Base-by-base conservation (phyloP, 2,113 vertebrate genomes). In the Calidris pugnax region DNA sequence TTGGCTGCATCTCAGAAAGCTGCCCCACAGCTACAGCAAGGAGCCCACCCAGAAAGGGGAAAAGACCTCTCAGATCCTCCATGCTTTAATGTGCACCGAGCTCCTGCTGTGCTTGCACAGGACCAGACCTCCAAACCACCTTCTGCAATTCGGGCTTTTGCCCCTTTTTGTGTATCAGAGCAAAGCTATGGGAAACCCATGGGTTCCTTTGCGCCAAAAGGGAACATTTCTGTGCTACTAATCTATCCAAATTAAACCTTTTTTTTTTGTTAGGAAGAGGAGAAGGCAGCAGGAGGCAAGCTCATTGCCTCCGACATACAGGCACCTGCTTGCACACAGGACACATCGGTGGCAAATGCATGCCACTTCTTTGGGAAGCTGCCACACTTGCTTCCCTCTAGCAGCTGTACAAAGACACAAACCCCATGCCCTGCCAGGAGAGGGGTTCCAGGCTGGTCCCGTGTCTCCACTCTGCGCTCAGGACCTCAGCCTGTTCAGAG, bases 401-500 rank as follows among this genome's bases (percentile, higher is more conserved):
- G 8, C 28, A 93, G 67, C 32, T 18, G n/a, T 7, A 60, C 18
- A 69, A 23, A 82, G 73, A 35, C 45, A 37, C 32, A 85, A 67
- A 50, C 50, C 53, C 27, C 28, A 39, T 2, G 3, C 12, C 13
- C 7, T 7, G 9, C 7, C 53, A 16, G 2, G 1, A 41, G 33
- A 74, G 23, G 21, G 32, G 5, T 37, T 87, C 39, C 69, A 50
- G 76, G 41, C 43, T 43, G 32, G 37, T 35, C 56, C 53, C 5
- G 1, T 2, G 5, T 27, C 41, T 62, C 57, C 1, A 2, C 63
- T 35, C 63, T 53, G 37, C 0, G 0, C 7, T 76, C 35, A 53
- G 75, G 39, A 80, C 32, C 83, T 27, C 15, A 30, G 51, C 28
- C 59, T 0, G 0, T 10, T 18, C 28, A 41, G 7, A 78, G 76